Evolutionary conservation across 2,113 vertebrate genomes (phyloP).

Genomic region (Dicaeum eximium): DNA sequence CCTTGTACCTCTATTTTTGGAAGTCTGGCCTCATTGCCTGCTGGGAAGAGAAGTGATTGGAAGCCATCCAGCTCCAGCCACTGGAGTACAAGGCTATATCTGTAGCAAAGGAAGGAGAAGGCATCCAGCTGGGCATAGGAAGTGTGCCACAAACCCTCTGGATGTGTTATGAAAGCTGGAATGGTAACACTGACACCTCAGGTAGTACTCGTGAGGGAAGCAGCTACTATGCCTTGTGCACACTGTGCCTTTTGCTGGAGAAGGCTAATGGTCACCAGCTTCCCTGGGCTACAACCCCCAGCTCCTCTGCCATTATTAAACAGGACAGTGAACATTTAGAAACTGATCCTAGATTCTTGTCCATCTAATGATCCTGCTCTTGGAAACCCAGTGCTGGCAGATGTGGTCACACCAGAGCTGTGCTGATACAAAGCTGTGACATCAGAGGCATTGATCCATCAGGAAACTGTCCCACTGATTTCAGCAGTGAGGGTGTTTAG

Average conservation of each 20-base stretch:
- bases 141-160: background rate
- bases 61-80: background rate
- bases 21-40: background rate
- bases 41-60: background rate
- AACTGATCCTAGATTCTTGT: background rate
- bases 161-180: background rate
- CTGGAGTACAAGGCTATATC: background rate
- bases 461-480: background rate
- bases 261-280: background rate
- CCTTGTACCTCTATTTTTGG: background rate
- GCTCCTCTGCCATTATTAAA: background rate
- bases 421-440: background rate
- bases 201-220: background rate
- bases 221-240: background rate
- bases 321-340: background rate
- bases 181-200: background rate
- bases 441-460: rapidly evolving
- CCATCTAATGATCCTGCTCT: background rate
- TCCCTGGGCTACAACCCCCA: background rate
- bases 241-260: background rate
- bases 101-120: background rate
- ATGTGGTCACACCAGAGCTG: background rate
- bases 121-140: background rate
- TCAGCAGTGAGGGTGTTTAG: background rate
- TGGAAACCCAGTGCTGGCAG: rapidly evolving